A percentile compares a stretch with the other conserved stretches of the same genome.
phyloP scores from a whole-genome alignment of 2,113 vertebrate genomes.

The Chaetodon trifascialis region DNA sequence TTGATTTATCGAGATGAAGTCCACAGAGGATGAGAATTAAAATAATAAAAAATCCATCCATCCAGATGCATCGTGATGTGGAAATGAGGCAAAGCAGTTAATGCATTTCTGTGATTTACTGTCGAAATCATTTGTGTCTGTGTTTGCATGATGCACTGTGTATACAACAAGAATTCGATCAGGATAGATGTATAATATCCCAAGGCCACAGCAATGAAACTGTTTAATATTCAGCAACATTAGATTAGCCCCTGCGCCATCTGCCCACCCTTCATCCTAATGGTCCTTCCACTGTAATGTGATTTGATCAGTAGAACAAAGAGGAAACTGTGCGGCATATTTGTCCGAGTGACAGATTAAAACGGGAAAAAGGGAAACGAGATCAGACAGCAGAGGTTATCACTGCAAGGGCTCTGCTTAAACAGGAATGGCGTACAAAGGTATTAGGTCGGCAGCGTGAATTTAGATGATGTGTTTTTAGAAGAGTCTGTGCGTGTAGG shows the following conservation, averaged over 20 bases:
- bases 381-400: conserved; percentile 1
- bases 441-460: not conserved
- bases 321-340: not conserved
- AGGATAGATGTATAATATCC: conserved; percentile 8
- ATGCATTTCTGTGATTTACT: not conserved
- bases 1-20: conserved; percentile 6
- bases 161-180: conserved; percentile 47
- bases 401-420: not conserved
- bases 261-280: conserved; percentile 39
- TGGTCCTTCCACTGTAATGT: not conserved
- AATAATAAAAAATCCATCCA: not conserved
- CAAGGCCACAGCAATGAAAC: conserved; percentile 13
- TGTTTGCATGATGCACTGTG: not conserved
- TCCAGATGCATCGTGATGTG: not conserved
- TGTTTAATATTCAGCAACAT: conserved; percentile 64
- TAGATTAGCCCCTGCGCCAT: conserved; percentile 40
- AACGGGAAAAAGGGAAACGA: not conserved
- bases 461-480: not conserved
- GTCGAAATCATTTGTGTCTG: not conserved
- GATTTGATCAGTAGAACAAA: conserved; percentile 58
- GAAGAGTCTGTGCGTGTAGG: not conserved
- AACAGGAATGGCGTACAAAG: not conserved
- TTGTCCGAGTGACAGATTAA: conserved; percentile 17
- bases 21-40: not conserved
- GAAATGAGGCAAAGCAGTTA: not conserved